Base-by-base conservation (phyloP, 1,140 invertebrate species). In the Papilio xuthus region DNA sequence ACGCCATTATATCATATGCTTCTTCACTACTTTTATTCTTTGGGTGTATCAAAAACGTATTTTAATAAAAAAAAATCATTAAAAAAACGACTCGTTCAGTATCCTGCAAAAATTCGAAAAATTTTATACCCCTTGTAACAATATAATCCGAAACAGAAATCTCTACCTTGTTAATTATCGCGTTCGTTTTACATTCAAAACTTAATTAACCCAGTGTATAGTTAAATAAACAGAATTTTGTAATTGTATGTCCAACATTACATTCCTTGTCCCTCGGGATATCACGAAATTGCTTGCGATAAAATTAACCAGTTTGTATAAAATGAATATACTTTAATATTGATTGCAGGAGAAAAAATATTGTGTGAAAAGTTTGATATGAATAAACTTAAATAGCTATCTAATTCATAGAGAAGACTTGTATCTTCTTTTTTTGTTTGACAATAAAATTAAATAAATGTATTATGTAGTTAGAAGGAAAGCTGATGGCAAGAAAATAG, bases 191-290 rank as follows among this genome's bases (percentile, higher is more conserved):
- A 67, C 60, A 67, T 67, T 67, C 23, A 15, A 26, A 67, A 32
- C 60, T 32, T 15, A 67, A 67, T 67, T 67, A 67, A 32, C 12
- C 4, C 60, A 67, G 60, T 20, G 26, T 28, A 67, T 67, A 67
- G 60, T 67, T 28, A 67, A 67, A 67, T 67, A 67, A 67, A 32
- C 60, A 67, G 60, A 32, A 67, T 67, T 32, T 67, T 67, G 26
- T 67, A 32, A 67, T 32, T 20, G 26, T 28, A 26, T 32, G 60
- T 28, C 28, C 13, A 67, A 67, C 60, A 28, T 28, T 28, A 67
- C 12, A 15, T 67, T 28, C 23, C 2, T 28, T 10, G 60, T 67
- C 60, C 26, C 60, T 28, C 12, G 60, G 60, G 60, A 32, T 28
- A 67, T 28, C 13, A 6, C 12, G 60, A 60, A 23, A 60, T 60